Evolutionary conservation across 2,888 invertebrate genomes (phyloP).

Genomic region (Platycheirus albimanus): DNA sequence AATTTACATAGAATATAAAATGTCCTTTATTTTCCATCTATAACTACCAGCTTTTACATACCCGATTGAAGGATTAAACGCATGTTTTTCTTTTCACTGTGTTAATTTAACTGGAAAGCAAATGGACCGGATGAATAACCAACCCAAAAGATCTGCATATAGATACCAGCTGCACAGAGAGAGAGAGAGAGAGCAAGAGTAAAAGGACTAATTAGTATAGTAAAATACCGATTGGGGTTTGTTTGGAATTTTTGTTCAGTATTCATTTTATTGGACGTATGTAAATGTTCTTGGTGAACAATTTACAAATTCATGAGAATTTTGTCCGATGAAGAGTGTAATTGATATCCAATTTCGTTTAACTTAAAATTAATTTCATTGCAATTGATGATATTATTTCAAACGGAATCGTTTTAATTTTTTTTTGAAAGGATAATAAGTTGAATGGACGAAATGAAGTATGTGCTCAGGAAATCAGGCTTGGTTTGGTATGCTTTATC

Average conservation of each 20-base stretch:
- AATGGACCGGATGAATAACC: constrained; percentile 9
- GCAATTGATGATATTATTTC: no score
- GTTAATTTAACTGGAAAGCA: background rate
- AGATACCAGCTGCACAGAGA: no score
- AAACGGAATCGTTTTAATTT: no score
- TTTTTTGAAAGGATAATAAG: no score
- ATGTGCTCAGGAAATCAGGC: no score
- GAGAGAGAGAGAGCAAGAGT: no score
- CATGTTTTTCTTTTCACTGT: background rate
- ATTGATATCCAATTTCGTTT: background rate
- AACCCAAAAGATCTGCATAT: background rate
- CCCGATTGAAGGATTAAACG: background rate
- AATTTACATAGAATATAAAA: background rate
- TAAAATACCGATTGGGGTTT: background rate
- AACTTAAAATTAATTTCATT: background rate
- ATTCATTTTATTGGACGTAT: background rate
- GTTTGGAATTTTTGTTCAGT: background rate
- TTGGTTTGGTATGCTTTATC: no score
- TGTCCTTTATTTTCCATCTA: no score
- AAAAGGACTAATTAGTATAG: background rate
- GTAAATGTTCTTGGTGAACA: background rate
- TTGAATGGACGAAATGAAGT: no score
- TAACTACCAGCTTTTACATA: background rate
- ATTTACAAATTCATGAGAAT: no score
- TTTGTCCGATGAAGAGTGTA: background rate